Base-by-base conservation (phyloP, 2,888 invertebrate genomes). In the Branchinecta sandiegonensis region DNA sequence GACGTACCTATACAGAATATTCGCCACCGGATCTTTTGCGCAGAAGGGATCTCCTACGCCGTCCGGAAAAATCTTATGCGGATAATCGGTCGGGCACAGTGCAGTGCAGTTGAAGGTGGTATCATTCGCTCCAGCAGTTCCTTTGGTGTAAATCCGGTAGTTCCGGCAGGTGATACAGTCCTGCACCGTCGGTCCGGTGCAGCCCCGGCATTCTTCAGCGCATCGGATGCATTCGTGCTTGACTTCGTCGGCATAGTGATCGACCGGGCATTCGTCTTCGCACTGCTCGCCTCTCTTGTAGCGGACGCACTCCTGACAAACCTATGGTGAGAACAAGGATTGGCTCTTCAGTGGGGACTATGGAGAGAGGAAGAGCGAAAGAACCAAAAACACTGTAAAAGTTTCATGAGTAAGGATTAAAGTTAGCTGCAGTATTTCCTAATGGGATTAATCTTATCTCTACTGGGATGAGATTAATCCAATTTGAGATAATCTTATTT, bases 221-320 rank as follows among this genome's bases (percentile, higher is more conserved):
- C 83, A 84, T 17, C 76, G 77, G 8, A 77, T 71, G 73, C 82
- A 82, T 72, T 74, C 74, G 72, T 86, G 85, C 14, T 82, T 83
- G 0, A 80, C 79, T 70, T 86, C 83, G 73, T 93, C 89, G 0
- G 90, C 87, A 76, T 86, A 95, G 76, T 90, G 87, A 76, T 93
- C 91, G 3, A 74, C 71, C 0, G 83, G 77, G 75, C 94, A 94
- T 75, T 90, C 88, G 71, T 93, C 89, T 75, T 91, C 92, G 75
- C 94, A 94, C 76, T 92, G 90, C 75, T 91, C 91, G 1, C 89
- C 90, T 70, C 88, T 84, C 74, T 89, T 89, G 77, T 87, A 94
- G 69, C 87, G 87, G 46, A 86, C 84, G 76, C 96, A 96, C 73
- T 89, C 87, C 74, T 87, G 86, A 77, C 95, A 96, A 8, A 90